Evolutionary conservation across 2,113 vertebrate genomes (phyloP), one percentile per base, ranked within the genome.

Genomic region (Ammodytes marinus): DNA sequence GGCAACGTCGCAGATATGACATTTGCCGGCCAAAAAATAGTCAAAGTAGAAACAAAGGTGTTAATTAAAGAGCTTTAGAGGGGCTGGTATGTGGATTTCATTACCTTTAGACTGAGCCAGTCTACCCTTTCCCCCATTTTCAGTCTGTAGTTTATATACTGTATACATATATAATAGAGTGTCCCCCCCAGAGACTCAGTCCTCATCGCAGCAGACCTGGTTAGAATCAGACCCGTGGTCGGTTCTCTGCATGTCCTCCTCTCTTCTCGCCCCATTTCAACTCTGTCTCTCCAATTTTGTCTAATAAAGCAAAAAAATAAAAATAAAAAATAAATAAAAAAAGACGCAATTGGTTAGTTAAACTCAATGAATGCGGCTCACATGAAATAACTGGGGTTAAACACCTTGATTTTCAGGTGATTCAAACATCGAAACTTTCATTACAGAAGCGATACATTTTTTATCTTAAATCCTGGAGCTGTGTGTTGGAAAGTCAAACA

Each of bases 21-120:
- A 10, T 53, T 42, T 50, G n/a, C 12, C 15, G 13, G 74, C 75
- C 66, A 69, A 54, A 6, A 53, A 61, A 69, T 19, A 49, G 11
- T 77, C n/a, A 27, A 27, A 27, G 27, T 27, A 27, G 3, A 45
- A 65, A 64, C n/a, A 45, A 54, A 45, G 5, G 1, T 46, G 19
- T 58, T 58, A 58, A 39, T 47, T 59, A 39, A 6, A 7, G 10
- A 49, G 15, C 10, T 59, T 59, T 12, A 39, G 19, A 14, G 70
- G 8, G 60, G 9, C 17, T 61, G 4, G 69, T 17, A 17, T 13
- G 39, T 40, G 17, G 66, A 45, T 55, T 57, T 42, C 55, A 14
- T 47, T 39, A 45, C 27, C 27, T 71, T 59, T 14, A 49, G 14
- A 58, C 53, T 6, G 40, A 69, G 68, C 68, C 68, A 57, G 19